Conservation (phyloP, 2,113 vertebrate genomes). For the Menidia beryllina region DNA sequence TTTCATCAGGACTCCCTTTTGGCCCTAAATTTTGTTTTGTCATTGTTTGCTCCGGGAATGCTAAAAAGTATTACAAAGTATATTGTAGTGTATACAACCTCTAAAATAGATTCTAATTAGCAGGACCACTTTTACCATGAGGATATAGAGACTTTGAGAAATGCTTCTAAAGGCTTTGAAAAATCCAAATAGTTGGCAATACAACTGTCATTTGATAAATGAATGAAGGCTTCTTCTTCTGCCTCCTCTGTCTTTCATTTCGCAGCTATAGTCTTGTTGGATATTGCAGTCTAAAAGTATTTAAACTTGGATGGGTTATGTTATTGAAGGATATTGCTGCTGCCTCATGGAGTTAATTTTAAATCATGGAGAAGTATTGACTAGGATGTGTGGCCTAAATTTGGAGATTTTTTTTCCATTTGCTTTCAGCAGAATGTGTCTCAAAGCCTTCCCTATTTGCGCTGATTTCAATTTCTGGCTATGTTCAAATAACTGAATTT, state of each 20-base stretch:
- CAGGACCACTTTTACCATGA: background rate
- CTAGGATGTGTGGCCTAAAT: background rate
- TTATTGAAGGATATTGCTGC: slow-evolving; percentile 3
- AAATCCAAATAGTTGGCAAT: background rate
- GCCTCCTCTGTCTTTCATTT: background rate
- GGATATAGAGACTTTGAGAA: background rate
- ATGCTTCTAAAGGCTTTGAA: background rate
- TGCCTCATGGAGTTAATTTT: background rate
- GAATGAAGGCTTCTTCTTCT: background rate
- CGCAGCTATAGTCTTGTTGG: too few relatives aligned
- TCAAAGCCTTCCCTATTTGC: background rate
- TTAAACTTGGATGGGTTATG: too few relatives aligned
- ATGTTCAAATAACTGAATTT: background rate
- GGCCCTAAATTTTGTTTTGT: background rate
- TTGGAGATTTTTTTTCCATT: background rate
- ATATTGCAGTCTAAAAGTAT: too few relatives aligned
- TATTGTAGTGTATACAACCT: background rate
- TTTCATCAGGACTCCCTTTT: background rate
- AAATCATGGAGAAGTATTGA: background rate
- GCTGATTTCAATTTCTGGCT: background rate
- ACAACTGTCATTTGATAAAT: background rate
- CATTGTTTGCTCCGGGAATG: background rate
- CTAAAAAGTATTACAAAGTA: slow-evolving; percentile 1
- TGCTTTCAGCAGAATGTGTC: background rate
- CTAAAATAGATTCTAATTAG: background rate